Base-by-base conservation (phyloP, 92 coral and sea anemone species). In the Actinernus sp. region DNA sequence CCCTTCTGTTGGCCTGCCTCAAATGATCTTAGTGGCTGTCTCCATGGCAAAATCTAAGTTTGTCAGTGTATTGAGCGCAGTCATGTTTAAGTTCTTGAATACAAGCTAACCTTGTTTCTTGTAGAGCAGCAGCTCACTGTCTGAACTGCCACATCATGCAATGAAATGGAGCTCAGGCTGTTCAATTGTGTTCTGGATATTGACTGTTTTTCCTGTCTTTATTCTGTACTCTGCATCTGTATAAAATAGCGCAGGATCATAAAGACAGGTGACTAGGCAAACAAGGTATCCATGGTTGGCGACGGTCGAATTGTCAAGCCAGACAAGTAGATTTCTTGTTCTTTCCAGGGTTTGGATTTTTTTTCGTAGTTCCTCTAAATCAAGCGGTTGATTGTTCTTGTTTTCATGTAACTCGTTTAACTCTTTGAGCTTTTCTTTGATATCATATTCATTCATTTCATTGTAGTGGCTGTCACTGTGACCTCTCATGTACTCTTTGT, bases 1-100 rank as follows among this genome's bases (percentile, higher is more conserved):
- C 85, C 78, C 52, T 78, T 78, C 49, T 78, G 85, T 46, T 78
- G 85, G 1, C 77, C 78, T 10, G 45, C 39, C 38, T 49, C 71
- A 39, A 68, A 60, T 8, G 53, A 45, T 8, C 61, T 29, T 12
- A 49, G 37, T 3, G 83, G 83, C 34, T 64, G 38, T 75, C 83
- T 8, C 75, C 75, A 64, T 65, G 64, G 31, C 54, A 75, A 33
- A 64, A 65, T 49, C 83, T 50, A 24, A 39, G 23, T 28, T 28
- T 64, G 73, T 65, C 83, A 8, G 37, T n/a, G 48, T 13, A 36
- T 3, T 25, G 21, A 14, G 23, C 23, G 2, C 59, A 36, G 1
- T 66, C 59, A 2, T 13, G 20, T 3, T 23, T 28, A 2, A 68
- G 27, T 11, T 58, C 55, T 38, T 45, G 17, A 43, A 69, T 69